A percentile compares a stretch with the other conserved stretches of the same genome.
phyloP scores from a whole-genome alignment of 2,888 invertebrate genomes.

The Mesorhabditis belari region DNA sequence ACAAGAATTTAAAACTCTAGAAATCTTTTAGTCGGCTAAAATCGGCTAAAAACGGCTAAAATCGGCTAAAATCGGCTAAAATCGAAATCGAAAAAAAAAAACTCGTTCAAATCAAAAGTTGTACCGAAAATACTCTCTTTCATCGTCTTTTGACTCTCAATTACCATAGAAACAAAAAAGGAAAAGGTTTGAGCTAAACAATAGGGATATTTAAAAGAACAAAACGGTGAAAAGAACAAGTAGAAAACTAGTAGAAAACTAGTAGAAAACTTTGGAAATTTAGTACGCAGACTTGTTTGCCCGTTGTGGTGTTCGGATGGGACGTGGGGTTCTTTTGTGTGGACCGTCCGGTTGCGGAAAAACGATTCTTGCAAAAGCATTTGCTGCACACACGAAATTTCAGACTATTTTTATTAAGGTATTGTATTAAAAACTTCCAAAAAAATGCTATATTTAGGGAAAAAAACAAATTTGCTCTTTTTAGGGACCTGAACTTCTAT shows the following conservation, averaged over 20 bases:
- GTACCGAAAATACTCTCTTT: too few species aligned
- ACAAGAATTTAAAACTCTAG: too few species aligned
- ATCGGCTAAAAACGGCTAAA: too few species aligned
- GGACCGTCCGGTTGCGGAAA: constrained; percentile 48
- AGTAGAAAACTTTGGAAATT: neutral
- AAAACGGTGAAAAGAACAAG: too few species aligned
- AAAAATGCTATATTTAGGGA: neutral
- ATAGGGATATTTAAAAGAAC: neutral
- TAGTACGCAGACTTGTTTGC: constrained; percentile 40
- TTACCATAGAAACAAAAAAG: neutral
- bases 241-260: too few species aligned
- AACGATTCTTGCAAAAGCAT: constrained; percentile 40
- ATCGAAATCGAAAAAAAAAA: too few species aligned
- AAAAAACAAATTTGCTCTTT: neutral
- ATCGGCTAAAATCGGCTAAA: too few species aligned
- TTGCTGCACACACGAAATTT: constrained; percentile 31
- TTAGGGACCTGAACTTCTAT: constrained; percentile 63
- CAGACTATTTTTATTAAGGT: constrained; percentile 42
- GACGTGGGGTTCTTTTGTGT: constrained; percentile 43
- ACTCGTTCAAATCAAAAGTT: too few species aligned
- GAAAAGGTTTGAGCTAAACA: neutral
- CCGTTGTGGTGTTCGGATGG: constrained; percentile 33
- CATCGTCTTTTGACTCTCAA: neutral
- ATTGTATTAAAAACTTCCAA: neutral
- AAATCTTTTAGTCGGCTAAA: too few species aligned